These are phyloP conservation scores for Circaetus cinerascens DNA, from an alignment of 2,113 vertebrate species.

Conservation along the genomic window DNA sequence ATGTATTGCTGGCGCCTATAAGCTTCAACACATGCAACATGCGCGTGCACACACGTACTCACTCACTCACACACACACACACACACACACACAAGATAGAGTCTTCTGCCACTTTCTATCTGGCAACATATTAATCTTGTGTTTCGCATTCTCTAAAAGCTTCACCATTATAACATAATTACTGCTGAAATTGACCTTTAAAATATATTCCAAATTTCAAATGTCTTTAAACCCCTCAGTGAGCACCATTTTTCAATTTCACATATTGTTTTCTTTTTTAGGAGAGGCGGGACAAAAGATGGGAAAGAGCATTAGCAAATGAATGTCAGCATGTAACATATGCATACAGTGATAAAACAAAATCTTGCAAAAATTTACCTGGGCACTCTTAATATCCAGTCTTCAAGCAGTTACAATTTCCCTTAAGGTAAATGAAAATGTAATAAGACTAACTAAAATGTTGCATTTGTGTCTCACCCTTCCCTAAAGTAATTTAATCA, in stretches of 20 bases:
- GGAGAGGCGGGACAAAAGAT: conserved; percentile 16
- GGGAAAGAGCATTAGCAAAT: background rate
- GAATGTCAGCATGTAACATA: conserved; percentile 59
- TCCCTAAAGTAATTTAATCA: conserved; percentile 62
- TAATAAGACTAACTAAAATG: conserved; percentile 58
- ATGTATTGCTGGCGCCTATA: background rate
- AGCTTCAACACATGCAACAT: background rate
- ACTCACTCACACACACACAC: background rate
- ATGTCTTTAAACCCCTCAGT: conserved; percentile 79
- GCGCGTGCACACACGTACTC: background rate
- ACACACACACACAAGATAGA: background rate
- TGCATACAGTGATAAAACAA: conserved; percentile 17
- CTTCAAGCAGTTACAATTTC: conserved; percentile 24
- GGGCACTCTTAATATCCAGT: conserved; percentile 25
- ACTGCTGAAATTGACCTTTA: conserved; percentile 82
- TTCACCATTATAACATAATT: conserved; percentile 78
- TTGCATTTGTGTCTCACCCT: conserved; percentile 39
- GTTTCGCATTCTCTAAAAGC: conserved; percentile 69
- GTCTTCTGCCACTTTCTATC: conserved; percentile 44
- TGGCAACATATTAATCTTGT: conserved; percentile 56
- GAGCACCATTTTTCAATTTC: conserved; percentile 80
- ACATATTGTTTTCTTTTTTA: conserved; percentile 69
- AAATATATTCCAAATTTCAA: conserved; percentile 81
- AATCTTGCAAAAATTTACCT: conserved; percentile 42
- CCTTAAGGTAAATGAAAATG: conserved; percentile 56